Percentiles rank a stretch among this genome's conserved stretches.
phyloP scores from a whole-genome alignment of 92 coral and sea anemone genomes.

The Phenganax marumi region DNA sequence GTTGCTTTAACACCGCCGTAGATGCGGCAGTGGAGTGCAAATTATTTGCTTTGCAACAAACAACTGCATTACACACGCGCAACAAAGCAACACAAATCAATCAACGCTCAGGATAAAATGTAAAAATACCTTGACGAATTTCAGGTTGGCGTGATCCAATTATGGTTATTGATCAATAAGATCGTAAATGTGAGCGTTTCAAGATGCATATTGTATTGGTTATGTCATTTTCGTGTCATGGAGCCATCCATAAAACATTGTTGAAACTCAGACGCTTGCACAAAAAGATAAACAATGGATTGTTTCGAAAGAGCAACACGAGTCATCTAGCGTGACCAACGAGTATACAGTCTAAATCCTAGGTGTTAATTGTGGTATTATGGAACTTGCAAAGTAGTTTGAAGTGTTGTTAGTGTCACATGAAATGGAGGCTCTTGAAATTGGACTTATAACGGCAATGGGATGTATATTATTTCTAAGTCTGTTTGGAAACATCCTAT shows the following conservation, averaged over 20 bases:
- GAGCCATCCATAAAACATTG: too few species aligned
- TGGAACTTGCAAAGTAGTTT: not conserved
- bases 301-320: not conserved
- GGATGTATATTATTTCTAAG: conserved; percentile 13
- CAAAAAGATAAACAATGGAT: not conserved
- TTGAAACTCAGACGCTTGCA: not conserved
- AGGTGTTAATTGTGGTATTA: not conserved
- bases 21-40: not conserved
- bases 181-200: not conserved
- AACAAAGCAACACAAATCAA: not conserved
- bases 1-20: conserved; percentile 3
- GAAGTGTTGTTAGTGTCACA: not conserved
- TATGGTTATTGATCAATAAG: not conserved
- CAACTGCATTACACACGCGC: conserved; percentile 14
- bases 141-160: not conserved
- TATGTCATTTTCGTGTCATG: too few species aligned
- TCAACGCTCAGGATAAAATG: conserved; percentile 2
- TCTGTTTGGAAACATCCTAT: conserved; percentile 8
- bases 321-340: not conserved
- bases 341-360: not conserved
- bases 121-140: not conserved
- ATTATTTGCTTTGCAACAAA: conserved; percentile 5
- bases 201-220: conserved; percentile 7
- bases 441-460: conserved; percentile 16
- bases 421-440: conserved; percentile 34